Base-by-base conservation (phyloP, 1,140 invertebrate genomes). In the Anagrus nilaparvatae region DNA sequence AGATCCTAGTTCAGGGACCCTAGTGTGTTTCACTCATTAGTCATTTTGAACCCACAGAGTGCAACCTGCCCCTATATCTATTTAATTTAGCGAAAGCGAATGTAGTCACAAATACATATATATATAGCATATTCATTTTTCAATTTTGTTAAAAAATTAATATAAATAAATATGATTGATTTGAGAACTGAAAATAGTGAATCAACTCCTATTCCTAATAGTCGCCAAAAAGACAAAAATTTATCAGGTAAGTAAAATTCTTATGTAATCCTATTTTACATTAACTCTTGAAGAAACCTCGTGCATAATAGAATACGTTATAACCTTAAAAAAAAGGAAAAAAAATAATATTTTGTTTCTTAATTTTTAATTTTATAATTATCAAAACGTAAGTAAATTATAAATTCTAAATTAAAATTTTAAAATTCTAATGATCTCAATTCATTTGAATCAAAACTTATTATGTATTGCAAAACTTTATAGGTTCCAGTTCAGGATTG, bases 401-500 rank as follows among this genome's bases (percentile, higher is more conserved):
- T 12, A 18, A 18, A 7, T 1, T 5, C n/a, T 34, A 3, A n/a
- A 21, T 18, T 6, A 20, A 34, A 3, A 20, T 9, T 20, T 34
- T 10, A n/a, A 20, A 18, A 4, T 6, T 12, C 18, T 2, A 12
- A 34, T 12, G 18, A 20, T 34, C 19, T 17, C 18, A 33, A 31
- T 18, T n/a, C n/a, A 33, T 21, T 20, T 14, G 4, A 13, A 20
- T 29, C 3, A 8, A 38, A 24, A 3, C 24, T n/a, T 5, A 4
- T 13, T 1, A 24, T 13, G 32, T 18, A 7, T 3, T 34, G 12
- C 14, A 19, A 31, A 23, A 39, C 33, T 40, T 36, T 43, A 19
- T 14, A 16, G 16, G 65, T 62, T 21, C 53, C 53, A 2, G 55
- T 53, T 16, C 56, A 61, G 61, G 56, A 36, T 55, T 61, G 46